A percentile compares a stretch with the other conserved stretches of the same genome.
Conservation (phyloP, 2,888 invertebrate genomes). For the Eilema griseolum region DNA sequence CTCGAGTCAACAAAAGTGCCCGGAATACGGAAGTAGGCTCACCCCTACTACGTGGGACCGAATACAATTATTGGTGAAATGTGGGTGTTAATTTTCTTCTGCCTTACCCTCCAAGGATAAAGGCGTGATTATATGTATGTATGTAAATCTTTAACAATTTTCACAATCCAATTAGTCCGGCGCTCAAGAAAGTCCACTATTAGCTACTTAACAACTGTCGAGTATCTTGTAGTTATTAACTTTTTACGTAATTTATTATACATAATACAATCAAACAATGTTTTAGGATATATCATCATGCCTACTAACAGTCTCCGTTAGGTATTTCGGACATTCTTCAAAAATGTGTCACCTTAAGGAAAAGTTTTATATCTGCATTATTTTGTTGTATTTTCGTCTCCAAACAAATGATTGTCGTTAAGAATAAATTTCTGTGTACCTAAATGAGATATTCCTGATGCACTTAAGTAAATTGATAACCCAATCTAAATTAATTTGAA, state of each 20-base stretch:
- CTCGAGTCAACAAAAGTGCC: no score
- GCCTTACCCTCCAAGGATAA: no score
- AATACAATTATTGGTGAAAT: no score
- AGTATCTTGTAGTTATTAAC: not conserved
- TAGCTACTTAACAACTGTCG: not conserved
- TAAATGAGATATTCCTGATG: slow-evolving; percentile 6
- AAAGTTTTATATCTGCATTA: slow-evolving; percentile 22
- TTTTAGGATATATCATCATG: slow-evolving; percentile 14
- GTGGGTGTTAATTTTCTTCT: no score
- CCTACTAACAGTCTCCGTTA: slow-evolving; percentile 18
- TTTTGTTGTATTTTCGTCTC: slow-evolving; percentile 34
- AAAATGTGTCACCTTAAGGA: slow-evolving; percentile 37
- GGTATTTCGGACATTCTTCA: slow-evolving; percentile 40
- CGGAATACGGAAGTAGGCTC: no score
- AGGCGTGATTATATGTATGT: no score
- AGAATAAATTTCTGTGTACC: slow-evolving; percentile 1
- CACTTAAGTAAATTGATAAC: slow-evolving; percentile 8
- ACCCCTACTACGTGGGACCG: no score
- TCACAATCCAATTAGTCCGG: no score
- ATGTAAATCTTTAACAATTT: no score
- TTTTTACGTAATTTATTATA: slow-evolving; percentile 16
- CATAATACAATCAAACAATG: slow-evolving; percentile 6
- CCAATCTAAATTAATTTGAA: not conserved
- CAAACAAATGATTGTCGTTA: slow-evolving; percentile 36
- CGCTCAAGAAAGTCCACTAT: no score